Conservation (phyloP, 2,113 vertebrate genomes). For the Eudorcas thomsonii region DNA sequence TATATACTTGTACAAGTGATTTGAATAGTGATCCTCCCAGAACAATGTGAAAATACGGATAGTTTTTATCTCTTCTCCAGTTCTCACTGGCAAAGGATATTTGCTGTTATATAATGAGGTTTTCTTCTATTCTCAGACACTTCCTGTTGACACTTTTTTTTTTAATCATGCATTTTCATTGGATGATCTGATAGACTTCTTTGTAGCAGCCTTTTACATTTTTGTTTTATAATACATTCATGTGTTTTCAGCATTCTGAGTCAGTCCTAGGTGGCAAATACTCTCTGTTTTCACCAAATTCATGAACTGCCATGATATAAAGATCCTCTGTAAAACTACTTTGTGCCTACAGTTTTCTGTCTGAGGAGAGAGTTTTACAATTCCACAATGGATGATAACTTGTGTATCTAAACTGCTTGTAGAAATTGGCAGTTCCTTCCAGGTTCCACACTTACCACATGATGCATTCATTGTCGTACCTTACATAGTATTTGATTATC, state of each 20-base stretch:
- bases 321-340: not conserved
- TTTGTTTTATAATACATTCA: constrained; percentile 4
- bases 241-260: not conserved
- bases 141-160: not conserved
- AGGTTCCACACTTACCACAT: not conserved
- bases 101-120: not conserved
- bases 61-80: not conserved
- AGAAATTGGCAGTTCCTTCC: not conserved
- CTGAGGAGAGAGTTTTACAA: not conserved
- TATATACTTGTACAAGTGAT: not conserved
- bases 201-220: not conserved
- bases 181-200: not conserved
- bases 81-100: not conserved
- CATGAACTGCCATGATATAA: not conserved
- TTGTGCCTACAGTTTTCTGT: not conserved
- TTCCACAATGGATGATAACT: not conserved
- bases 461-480: not conserved
- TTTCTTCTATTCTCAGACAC: not conserved
- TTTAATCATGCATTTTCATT: not conserved
- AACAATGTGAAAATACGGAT: not conserved
- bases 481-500: not conserved
- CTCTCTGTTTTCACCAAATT: not conserved
- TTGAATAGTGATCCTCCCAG: not conserved
- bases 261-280: not conserved
- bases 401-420: not conserved